Evolutionary conservation across 2,888 invertebrate genomes (phyloP), one percentile per base, ranked within the genome.

Genomic region (Cistogaster globosa): DNA sequence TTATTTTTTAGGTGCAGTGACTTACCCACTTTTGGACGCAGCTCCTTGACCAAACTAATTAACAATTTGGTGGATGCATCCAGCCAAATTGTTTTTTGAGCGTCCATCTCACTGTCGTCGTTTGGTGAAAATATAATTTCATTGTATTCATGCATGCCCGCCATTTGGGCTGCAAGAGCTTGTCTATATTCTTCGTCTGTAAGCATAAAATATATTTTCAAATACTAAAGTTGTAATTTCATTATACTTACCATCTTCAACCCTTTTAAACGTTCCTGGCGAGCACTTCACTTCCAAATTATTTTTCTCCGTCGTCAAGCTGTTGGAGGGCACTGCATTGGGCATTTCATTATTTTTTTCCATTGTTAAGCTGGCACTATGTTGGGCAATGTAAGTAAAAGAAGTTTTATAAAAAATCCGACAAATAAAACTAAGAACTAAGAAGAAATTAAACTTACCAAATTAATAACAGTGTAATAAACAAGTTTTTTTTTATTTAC

Each of bases 281-380:
- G 38, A 38, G 38, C 38, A 38, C 38, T 38, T 38, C 38, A 38
- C 38, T 38, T 38, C 38, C 38, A 38, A 38, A 38, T 38, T 38
- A 38, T 38, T 38, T 38, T 38, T 38, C 38, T 38, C 38, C 38
- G 38, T 38, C 38, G 38, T 45, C 45, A 45, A 45, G 60, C 62
- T 62, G 38, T 62, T 62, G 62, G 62, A 62, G 62, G 62, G 38
- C 62, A 16, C 42, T 62, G 36, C 11, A 63, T 63, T 63, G 63
- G 63, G 63, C 63, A 63, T 63, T 63, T 63, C 20, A 63, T 65
- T 65, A 6, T 65, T 65, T 53, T 18, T 53, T 53, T 20, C 65
- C 63, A 65, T 65, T 65, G 65, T 65, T 65, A 65, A 65, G 65
- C 48, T 65, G 65, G 65, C 65, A 42, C 65, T 65, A 65, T 65